Conservation (phyloP, 2,888 invertebrate species). For the Pseudanteris insignis region DNA sequence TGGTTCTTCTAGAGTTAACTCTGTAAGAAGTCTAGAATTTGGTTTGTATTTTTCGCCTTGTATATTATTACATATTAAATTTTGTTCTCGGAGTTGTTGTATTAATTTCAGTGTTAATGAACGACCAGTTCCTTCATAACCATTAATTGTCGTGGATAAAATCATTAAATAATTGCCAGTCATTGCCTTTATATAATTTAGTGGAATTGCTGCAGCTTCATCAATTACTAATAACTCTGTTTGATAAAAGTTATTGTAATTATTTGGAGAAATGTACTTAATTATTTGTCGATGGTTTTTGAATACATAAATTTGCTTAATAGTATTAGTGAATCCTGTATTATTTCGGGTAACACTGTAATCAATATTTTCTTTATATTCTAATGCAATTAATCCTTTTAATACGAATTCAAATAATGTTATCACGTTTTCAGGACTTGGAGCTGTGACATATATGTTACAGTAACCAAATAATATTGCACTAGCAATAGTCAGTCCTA, state of each 20-base stretch:
- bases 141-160: no score
- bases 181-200: no score
- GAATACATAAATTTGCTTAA: conserved; percentile 91
- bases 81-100: conserved; percentile 79
- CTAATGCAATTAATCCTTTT: conserved; percentile 89
- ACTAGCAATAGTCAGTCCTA: conserved; percentile 90
- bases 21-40: conserved; percentile 68
- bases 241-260: background rate
- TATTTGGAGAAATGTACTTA: no score
- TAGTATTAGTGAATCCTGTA: conserved; percentile 95
- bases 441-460: conserved; percentile 96
- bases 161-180: no score
- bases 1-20: conserved; percentile 85
- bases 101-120: conserved; percentile 94
- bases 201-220: no score
- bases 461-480: conserved; percentile 86
- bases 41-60: conserved; percentile 59
- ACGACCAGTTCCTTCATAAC: conserved; percentile 97
- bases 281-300: conserved; percentile 92
- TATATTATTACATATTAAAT: conserved; percentile 67
- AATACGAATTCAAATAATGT: conserved; percentile 97
- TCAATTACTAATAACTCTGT: no score
- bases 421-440: conserved; percentile 96
- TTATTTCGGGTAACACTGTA: conserved; percentile 95
- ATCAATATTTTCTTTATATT: conserved; percentile 95